Conservation (phyloP, 2,888 invertebrate species). For the Nephrotoma flavescens region DNA sequence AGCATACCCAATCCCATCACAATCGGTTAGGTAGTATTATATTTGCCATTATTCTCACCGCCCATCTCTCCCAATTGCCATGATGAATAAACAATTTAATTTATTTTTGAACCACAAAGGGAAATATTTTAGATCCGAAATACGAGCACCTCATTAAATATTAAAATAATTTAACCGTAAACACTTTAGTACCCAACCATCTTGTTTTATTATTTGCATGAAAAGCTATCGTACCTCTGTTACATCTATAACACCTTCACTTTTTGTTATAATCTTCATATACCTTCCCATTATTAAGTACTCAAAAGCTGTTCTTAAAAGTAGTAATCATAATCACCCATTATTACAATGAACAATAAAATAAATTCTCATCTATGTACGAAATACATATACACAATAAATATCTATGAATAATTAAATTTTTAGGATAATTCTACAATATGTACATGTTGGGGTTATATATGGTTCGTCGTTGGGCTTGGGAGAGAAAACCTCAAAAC, state of each 20-base stretch:
- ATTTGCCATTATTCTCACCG: background rate
- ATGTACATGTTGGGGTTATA: background rate
- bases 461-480: background rate
- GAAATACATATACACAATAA: background rate
- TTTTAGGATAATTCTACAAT: background rate
- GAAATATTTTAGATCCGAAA: background rate
- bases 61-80: background rate
- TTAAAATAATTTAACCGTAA: background rate
- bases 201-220: background rate
- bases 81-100: background rate
- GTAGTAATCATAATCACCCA: too few species aligned
- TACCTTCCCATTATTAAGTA: background rate
- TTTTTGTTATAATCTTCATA: background rate
- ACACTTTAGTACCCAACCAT: background rate
- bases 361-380: background rate
- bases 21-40: too few species aligned
- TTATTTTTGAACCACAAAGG: background rate
- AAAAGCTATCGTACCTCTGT: background rate
- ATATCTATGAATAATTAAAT: background rate
- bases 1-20: too few species aligned
- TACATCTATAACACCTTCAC: background rate
- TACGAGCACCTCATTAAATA: background rate
- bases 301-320: background rate
- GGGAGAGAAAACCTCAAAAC: background rate
- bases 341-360: background rate